Conservation (phyloP, 2,797 vertebrate species). For the Lindbergichthys nudifrons region DNA sequence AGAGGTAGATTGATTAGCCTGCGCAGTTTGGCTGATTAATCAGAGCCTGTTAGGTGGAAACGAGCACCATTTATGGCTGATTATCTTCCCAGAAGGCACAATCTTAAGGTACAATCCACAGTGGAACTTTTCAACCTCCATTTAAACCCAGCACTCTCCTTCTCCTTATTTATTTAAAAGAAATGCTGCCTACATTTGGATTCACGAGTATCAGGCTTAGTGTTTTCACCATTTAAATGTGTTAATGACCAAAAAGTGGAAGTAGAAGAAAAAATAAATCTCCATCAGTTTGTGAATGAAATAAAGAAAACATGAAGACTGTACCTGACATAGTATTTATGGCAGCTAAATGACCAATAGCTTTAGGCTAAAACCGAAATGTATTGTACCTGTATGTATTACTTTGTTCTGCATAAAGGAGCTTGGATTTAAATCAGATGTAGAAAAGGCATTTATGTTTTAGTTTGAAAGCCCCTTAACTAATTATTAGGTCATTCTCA, state of each 20-base stretch:
- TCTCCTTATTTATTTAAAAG: constrained; percentile 44
- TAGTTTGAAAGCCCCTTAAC: neutral
- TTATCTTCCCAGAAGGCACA: constrained; percentile 68
- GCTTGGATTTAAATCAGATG: neutral
- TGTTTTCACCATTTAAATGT: neutral
- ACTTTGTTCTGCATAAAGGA: neutral
- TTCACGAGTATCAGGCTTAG: constrained; percentile 4
- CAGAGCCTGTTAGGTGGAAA: constrained; percentile 70
- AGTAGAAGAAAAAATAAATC: neutral
- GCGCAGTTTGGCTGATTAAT: constrained; percentile 79
- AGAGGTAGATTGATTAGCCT: constrained; percentile 77
- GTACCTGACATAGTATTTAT: neutral
- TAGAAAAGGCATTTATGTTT: neutral
- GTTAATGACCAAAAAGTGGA: neutral
- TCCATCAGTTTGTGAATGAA: neutral
- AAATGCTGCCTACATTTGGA: constrained; percentile 31
- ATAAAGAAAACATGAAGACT: neutral
- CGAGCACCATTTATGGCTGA: constrained; percentile 78
- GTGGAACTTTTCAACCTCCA: constrained; percentile 55
- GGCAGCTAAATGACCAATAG: neutral
- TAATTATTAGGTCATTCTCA: neutral
- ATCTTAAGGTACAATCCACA: constrained; percentile 59
- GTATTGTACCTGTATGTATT: neutral
- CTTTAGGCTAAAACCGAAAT: neutral
- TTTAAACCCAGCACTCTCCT: constrained; percentile 41